These are phyloP conservation scores for Daboia siamensis DNA, from an alignment of 2,113 vertebrate genomes.

Conservation along the genomic window DNA sequence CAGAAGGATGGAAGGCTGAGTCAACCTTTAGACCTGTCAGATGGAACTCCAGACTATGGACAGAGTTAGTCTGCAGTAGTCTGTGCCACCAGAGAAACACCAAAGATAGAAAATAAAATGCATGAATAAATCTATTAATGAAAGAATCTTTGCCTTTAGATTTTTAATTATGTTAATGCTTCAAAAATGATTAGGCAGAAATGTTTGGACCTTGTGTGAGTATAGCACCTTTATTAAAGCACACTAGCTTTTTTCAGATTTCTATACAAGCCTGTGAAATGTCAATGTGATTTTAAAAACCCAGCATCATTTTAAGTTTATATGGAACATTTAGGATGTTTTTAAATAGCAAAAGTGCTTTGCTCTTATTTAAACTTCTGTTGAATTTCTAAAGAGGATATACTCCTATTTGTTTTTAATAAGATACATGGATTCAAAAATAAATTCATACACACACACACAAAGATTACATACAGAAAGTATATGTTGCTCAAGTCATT, in stretches of 20 bases:
- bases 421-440: slow-evolving; percentile 38
- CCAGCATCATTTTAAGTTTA: not conserved
- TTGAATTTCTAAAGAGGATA: not conserved
- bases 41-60: not conserved
- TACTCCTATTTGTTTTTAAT: not conserved
- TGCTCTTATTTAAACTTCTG: not conserved
- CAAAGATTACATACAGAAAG: slow-evolving; percentile 28
- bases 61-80: not conserved
- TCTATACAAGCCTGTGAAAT: not conserved
- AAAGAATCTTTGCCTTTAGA: not conserved
- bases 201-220: not conserved
- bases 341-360: not conserved
- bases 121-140: not conserved
- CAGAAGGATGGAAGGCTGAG: not conserved
- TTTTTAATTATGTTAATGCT: not conserved
- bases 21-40: not conserved
- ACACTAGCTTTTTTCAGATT: not conserved
- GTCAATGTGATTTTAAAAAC: not conserved
- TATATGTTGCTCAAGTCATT: slow-evolving; percentile 33
- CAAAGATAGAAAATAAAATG: not conserved
- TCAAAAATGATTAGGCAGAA: not conserved
- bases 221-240: not conserved
- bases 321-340: not conserved
- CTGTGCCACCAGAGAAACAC: not conserved
- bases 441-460: not conserved